Conservation (phyloP, 1,140 invertebrate species). For the Drosophila ananassae region DNA sequence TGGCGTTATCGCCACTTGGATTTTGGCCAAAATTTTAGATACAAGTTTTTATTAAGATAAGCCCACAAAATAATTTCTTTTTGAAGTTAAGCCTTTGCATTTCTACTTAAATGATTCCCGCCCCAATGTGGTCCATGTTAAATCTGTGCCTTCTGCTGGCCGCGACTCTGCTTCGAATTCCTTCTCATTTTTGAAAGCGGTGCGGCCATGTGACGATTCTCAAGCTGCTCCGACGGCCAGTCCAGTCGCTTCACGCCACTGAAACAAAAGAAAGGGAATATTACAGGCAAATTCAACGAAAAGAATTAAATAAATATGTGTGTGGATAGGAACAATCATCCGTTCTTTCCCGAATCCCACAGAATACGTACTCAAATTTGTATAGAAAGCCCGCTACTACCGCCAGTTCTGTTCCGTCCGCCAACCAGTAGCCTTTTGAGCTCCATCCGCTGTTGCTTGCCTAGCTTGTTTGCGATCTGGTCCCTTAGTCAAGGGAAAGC, state of each 20-base stretch:
- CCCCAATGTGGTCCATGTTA: slow-evolving; percentile 1
- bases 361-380: slow-evolving; percentile 85
- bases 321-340: not conserved
- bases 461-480: slow-evolving; percentile 89
- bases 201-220: slow-evolving; percentile 18
- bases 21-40: too few species aligned
- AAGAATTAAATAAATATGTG: not conserved
- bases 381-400: slow-evolving; percentile 85
- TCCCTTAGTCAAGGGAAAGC: slow-evolving; percentile 91
- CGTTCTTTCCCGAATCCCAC: too few species aligned
- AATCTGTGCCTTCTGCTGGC: slow-evolving; percentile 50
- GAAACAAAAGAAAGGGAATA: slow-evolving; percentile 15
- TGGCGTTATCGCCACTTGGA: too few species aligned
- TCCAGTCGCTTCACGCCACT: slow-evolving; percentile 70
- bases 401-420: slow-evolving; percentile 46
- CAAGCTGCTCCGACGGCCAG: slow-evolving; percentile 23
- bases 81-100: slow-evolving; percentile 32
- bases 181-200: slow-evolving; percentile 65
- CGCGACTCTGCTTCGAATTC: slow-evolving; percentile 38
- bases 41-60: too few species aligned
- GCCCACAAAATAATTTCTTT: slow-evolving; percentile 9
- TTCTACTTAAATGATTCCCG: too few species aligned
- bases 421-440: slow-evolving; percentile 86
- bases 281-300: not conserved
- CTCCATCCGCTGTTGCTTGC: slow-evolving; percentile 90